Evolutionary conservation across 2,797 vertebrate genomes (phyloP), one percentile per base, ranked within the genome.

Genomic region (Takifugu ocellatus): DNA sequence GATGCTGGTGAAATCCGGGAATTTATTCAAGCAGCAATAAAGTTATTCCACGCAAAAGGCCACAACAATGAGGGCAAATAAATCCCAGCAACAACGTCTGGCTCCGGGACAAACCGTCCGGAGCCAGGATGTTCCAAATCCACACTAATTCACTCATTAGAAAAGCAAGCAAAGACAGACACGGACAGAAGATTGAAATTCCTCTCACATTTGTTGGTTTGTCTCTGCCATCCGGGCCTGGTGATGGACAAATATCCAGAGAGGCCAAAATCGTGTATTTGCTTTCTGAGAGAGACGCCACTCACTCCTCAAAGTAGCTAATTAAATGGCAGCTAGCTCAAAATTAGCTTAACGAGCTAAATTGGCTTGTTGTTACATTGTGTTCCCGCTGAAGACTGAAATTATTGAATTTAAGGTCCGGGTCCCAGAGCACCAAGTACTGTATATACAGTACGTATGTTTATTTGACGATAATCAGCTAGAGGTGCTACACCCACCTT

Each of bases 401-500:
- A 29, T 7, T 2, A 7, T 29, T 29, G 27, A 29, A 29, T 39
- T 3, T 39, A 3, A 39, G 36, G 36, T 10, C 36, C 33, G 33
- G 12, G 11, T 12, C 33, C 33, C 12, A 12, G 11, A 39, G 36
- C 36, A 4, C 10, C 31, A 33, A 33, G 21, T 21, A 21, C 21
- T 21, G 21, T 21, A 21, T 21, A 21, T 21, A 21, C 21, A 21
- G 21, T 21, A 21, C 21, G 21, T 21, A 21, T 21, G 21, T 21
- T 21, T 21, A 21, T 21, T 21, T 21, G 21, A 21, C 21, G 21
- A 21, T 21, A 21, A 7, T 29, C 27, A 29, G 27, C 4, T 25
- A 48, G 10, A 21, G 2, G 31, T 59, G 71, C 27, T 10, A 36
- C 60, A 60, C 63, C 31, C 4, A 2, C 11, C 63, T 21, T 44